Percentiles rank a stretch among this genome's conserved stretches.
These are phyloP conservation scores for Eugnorisma glareosa DNA, from an alignment of 2,888 invertebrate genomes.

Conservation along the genomic window DNA sequence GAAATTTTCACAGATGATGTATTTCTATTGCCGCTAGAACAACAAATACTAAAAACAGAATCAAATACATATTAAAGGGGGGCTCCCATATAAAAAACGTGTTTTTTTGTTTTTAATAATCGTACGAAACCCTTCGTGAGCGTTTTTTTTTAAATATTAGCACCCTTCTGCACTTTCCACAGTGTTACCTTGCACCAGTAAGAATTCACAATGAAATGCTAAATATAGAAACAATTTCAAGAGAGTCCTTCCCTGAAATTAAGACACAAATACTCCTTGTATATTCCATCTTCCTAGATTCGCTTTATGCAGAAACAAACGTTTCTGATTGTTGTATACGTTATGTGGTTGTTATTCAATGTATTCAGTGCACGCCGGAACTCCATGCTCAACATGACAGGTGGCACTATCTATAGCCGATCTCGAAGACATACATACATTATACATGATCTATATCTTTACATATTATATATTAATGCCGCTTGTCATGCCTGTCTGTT, in stretches of 20 bases:
- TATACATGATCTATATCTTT: slow-evolving; percentile 9
- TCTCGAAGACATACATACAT: slow-evolving; percentile 38
- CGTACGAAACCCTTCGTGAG: too few relatives aligned
- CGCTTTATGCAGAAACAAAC: slow-evolving; percentile 31
- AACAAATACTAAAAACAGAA: too few relatives aligned
- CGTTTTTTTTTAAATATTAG: too few relatives aligned
- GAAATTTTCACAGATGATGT: too few relatives aligned
- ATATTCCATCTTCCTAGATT: background rate
- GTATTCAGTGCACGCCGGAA: slow-evolving; percentile 57
- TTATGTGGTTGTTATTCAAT: slow-evolving; percentile 45
- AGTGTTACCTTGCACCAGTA: background rate
- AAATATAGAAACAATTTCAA: background rate
- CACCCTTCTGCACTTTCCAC: background rate
- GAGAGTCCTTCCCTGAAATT: background rate
- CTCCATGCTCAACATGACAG: slow-evolving; percentile 50
- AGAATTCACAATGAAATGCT: background rate
- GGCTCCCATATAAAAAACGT: too few relatives aligned
- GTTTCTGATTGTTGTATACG: slow-evolving; percentile 31
- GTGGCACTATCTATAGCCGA: slow-evolving; percentile 47
- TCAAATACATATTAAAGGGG: too few relatives aligned
- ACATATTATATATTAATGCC: background rate
- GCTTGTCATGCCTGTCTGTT: background rate
- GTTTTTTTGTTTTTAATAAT: too few relatives aligned
- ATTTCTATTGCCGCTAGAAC: too few relatives aligned
- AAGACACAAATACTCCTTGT: background rate